phyloP scores from a whole-genome alignment of 2,888 invertebrate species.

The Thymelicus sylvestris region DNA sequence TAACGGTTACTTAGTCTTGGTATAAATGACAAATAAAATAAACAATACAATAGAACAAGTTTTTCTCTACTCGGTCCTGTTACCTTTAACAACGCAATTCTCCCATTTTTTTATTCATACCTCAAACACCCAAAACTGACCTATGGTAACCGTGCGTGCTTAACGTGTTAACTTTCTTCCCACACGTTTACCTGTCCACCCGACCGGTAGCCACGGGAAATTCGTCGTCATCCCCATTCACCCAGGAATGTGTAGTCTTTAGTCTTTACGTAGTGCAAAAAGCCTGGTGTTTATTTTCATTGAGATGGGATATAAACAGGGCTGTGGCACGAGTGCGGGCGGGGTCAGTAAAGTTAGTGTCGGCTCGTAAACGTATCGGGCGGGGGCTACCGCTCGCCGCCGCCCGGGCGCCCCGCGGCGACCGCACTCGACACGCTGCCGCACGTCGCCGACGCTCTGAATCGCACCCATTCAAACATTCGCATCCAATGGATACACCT shows the following conservation, averaged over 20 bases:
- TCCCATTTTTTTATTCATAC: too few relatives aligned
- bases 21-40: too few relatives aligned
- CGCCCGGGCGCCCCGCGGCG: slow-evolving; percentile 73
- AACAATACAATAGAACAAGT: background rate
- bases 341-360: slow-evolving; percentile 80
- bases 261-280: slow-evolving; percentile 31
- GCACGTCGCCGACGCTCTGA: slow-evolving; percentile 81
- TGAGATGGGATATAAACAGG: slow-evolving; percentile 76
- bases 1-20: too few relatives aligned
- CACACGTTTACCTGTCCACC: too few relatives aligned
- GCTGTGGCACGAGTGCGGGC: slow-evolving; percentile 71
- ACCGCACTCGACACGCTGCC: slow-evolving; percentile 81
- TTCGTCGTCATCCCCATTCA: background rate
- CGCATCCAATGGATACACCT: slow-evolving; percentile 51
- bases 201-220: too few relatives aligned
- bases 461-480: slow-evolving; percentile 79
- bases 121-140: too few relatives aligned
- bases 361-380: slow-evolving; percentile 82
- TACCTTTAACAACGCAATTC: too few relatives aligned
- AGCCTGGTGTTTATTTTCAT: slow-evolving; percentile 66
- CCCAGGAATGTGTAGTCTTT: background rate
- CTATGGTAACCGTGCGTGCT: too few relatives aligned
- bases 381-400: slow-evolving; percentile 53
- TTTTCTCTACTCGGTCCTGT: background rate
- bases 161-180: too few relatives aligned